Conservation (phyloP, 2,888 invertebrate genomes). For the Chymomyza procnemis region DNA sequence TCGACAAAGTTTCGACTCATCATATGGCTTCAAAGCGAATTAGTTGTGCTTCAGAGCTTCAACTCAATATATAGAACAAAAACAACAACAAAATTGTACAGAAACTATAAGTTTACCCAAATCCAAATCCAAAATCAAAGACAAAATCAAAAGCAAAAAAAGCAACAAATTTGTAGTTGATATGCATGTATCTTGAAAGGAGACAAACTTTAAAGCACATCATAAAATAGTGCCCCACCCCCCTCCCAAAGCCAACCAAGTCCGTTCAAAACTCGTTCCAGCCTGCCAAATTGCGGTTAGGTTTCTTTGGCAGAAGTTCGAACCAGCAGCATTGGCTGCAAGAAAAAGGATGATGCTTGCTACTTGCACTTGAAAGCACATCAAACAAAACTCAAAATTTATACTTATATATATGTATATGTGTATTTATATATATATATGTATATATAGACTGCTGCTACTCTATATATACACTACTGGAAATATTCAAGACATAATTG, state of each 20-base stretch:
- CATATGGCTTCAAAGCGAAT: constrained; percentile 40
- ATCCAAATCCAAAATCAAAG: constrained; percentile 44
- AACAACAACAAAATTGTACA: constrained; percentile 21
- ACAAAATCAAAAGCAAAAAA: constrained; percentile 46
- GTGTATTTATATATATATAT: too few species aligned
- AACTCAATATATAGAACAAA: background rate
- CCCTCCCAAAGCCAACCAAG: constrained; percentile 1
- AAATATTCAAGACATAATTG: constrained; percentile 75
- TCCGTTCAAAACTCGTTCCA: background rate
- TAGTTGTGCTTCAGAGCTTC: constrained; percentile 53
- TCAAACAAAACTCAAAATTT: constrained; percentile 66
- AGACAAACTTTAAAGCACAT: constrained; percentile 51
- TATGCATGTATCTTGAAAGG: constrained; percentile 16
- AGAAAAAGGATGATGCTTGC: constrained; percentile 25
- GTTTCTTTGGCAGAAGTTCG: constrained; percentile 65
- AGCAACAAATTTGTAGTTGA: constrained; percentile 31
- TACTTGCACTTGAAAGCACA: constrained; percentile 62
- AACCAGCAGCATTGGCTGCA: constrained; percentile 44
- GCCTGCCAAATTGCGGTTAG: constrained; percentile 67
- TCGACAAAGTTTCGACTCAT: constrained; percentile 17
- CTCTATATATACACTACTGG: constrained; percentile 38
- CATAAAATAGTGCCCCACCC: background rate
- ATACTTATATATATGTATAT: too few species aligned
- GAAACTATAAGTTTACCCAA: constrained; percentile 38
- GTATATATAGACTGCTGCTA: constrained; percentile 52